Evolutionary conservation across 2,797 vertebrate species (phyloP), one percentile per base, ranked within the genome.

Genomic region (Meda fulgida): DNA sequence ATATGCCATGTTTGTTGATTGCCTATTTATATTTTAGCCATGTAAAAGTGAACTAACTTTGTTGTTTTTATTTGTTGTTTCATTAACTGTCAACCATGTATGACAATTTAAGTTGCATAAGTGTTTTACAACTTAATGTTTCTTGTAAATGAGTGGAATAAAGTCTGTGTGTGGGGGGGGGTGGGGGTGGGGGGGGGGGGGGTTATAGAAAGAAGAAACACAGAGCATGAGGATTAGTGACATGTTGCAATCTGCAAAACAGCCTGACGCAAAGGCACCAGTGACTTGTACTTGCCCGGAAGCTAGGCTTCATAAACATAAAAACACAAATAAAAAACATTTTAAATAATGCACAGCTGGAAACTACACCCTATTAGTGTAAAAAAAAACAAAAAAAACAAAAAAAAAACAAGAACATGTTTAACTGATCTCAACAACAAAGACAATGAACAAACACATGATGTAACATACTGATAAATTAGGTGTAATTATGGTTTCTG

Each of bases 121-220:
- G n/a, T n/a, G n/a, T n/a, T n/a, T n/a, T n/a, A n/a, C n/a, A n/a
- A n/a, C n/a, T n/a, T n/a, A n/a, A n/a, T n/a, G n/a, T n/a, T n/a
- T n/a, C n/a, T n/a, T n/a, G n/a, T n/a, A n/a, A n/a, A n/a, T n/a
- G n/a, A n/a, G n/a, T n/a, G n/a, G n/a, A n/a, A n/a, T n/a, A n/a
- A n/a, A n/a, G n/a, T n/a, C n/a, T n/a, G n/a, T n/a, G n/a, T n/a
- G n/a, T n/a, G n/a, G n/a, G n/a, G n/a, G n/a, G n/a, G n/a, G n/a
- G n/a, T n/a, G n/a, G n/a, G n/a, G n/a, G n/a, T n/a, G n/a, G n/a
- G 19, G 10, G 0, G 2, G 40, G 2, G 9, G 9, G 40, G 40
- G 2, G 40, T 0, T n/a, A n/a, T n/a, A n/a, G n/a, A n/a, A n/a
- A n/a, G n/a, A 36, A 11, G 9, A 21, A 21, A 19, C 1, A 16